Percentiles rank a stretch among this genome's conserved stretches.
These are phyloP conservation scores for Melanotaenia duboulayi DNA, from an alignment of 2,113 vertebrate genomes.

Conservation along the genomic window DNA sequence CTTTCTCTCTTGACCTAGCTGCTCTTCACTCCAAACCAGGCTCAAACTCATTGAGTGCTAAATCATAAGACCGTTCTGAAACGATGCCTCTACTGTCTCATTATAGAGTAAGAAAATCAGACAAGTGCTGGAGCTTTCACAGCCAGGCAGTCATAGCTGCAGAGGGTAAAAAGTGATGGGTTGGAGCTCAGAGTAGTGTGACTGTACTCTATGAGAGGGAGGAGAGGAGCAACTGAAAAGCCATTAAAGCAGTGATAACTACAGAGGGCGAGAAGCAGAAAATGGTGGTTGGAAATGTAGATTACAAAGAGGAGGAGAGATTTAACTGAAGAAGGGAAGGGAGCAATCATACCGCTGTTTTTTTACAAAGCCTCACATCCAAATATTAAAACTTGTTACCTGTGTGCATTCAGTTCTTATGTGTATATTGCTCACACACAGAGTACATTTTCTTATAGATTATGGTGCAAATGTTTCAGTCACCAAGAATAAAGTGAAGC, in stretches of 20 bases:
- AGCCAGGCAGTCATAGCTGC: slow-evolving; percentile 40
- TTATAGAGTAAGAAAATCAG: slow-evolving; percentile 52
- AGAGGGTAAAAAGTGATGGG: slow-evolving; percentile 57
- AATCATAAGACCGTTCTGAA: slow-evolving; percentile 54
- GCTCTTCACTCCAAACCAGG: slow-evolving; percentile 36
- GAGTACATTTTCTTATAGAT: background rate
- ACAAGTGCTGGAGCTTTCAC: slow-evolving; percentile 41
- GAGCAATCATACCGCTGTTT: background rate
- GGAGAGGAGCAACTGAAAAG: slow-evolving; percentile 38
- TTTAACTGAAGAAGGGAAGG: slow-evolving; percentile 12
- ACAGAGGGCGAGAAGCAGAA: slow-evolving; percentile 25
- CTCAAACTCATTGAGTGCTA: slow-evolving; percentile 48
- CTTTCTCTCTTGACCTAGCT: background rate
- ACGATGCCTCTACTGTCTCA: slow-evolving; percentile 58
- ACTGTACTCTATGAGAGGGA: slow-evolving; percentile 39
- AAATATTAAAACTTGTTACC: background rate
- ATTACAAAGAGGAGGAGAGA: slow-evolving; percentile 2
- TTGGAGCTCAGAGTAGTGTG: slow-evolving; percentile 54
- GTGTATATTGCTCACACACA: background rate
- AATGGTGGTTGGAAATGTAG: slow-evolving; percentile 13
- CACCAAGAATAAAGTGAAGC: background rate
- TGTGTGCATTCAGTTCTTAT: no score
- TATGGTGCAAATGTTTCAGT: background rate
- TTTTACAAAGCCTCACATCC: background rate
- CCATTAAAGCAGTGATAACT: slow-evolving; percentile 37